Base-by-base conservation (phyloP, 2,888 invertebrate species). In the Cephus nigrinus region DNA sequence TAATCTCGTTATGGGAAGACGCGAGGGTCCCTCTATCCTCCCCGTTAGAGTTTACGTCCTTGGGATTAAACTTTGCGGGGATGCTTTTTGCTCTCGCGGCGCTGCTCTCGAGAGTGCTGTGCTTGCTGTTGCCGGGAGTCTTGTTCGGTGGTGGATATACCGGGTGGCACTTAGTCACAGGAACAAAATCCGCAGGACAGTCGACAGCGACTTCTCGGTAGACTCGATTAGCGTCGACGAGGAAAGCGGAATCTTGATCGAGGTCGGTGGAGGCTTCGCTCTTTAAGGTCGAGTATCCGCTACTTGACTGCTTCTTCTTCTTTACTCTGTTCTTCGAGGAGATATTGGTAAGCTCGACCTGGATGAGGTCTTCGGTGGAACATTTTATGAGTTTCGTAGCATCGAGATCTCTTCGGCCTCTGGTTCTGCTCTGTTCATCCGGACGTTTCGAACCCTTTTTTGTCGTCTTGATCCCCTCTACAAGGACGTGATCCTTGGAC, bases 121-220 rank as follows among this genome's bases (percentile, higher is more conserved):
- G 83, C 80, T 87, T 86, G 85, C 83, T 82, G 85, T 76, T 84
- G 12, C 74, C 77, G 72, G 85, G 84, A 15, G 84, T 85, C 79
- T 86, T 88, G 80, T 84, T 86, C 11, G 91, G 90, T 75, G 91
- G 91, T n/a, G 91, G 91, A 80, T 91, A 91, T 40, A 90, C 90
- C 75, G 91, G 91, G 78, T 91, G 91, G 80, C 88, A 81, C 82
- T 91, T 91, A 69, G 90, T 85, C 11, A 91, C 86, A 68, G 91
- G 91, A 12, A 91, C 82, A 75, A 91, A 91, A 77, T 91, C 91
- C 32, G 88, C 84, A 11, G 91, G 91, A 82, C 91, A 91, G 77
- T 91, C 91, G 76, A 91, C 91, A 32, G 91, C 90, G 35, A 91
- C 89, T 79, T 91, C 91, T 76, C 91, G 88, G 74, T 88, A 91